phyloP scores from a whole-genome alignment of 2,113 vertebrate species.

The Callaeas wilsoni region DNA sequence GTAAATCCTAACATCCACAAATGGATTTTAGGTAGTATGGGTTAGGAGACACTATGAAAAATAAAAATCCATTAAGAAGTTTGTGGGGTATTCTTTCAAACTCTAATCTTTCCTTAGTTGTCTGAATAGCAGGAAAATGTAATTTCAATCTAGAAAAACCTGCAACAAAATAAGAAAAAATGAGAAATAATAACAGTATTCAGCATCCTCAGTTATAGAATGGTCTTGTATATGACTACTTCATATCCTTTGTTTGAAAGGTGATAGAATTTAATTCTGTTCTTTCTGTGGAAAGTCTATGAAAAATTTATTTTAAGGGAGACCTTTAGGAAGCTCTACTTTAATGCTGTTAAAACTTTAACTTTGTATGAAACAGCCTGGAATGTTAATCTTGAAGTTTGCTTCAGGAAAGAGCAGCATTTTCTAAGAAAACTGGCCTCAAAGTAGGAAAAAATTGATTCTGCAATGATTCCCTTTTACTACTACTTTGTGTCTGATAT shows the following conservation, averaged over 20 bases:
- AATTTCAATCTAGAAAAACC: neutral
- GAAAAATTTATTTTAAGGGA: neutral
- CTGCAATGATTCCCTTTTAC: conserved; percentile 30
- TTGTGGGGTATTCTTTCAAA: neutral
- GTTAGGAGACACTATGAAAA: neutral
- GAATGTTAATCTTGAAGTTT: conserved; percentile 10
- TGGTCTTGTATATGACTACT: neutral
- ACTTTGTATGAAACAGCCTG: neutral
- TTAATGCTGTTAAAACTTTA: neutral
- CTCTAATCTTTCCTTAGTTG: neutral
- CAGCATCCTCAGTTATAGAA: neutral
- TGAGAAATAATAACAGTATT: neutral
- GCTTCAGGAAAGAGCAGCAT: neutral
- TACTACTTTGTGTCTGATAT: neutral
- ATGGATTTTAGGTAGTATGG: neutral
- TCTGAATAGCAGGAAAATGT: neutral
- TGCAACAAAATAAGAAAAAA: neutral
- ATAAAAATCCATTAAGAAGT: neutral
- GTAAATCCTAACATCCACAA: neutral
- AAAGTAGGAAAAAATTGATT: conserved; percentile 21
- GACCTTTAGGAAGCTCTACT: neutral
- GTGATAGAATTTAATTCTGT: neutral
- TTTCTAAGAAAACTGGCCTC: neutral
- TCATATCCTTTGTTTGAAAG: neutral
- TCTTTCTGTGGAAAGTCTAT: neutral